These are phyloP conservation scores for Sceliomorpha sp. DNA, from an alignment of 2,888 invertebrate species.

Conservation along the genomic window DNA sequence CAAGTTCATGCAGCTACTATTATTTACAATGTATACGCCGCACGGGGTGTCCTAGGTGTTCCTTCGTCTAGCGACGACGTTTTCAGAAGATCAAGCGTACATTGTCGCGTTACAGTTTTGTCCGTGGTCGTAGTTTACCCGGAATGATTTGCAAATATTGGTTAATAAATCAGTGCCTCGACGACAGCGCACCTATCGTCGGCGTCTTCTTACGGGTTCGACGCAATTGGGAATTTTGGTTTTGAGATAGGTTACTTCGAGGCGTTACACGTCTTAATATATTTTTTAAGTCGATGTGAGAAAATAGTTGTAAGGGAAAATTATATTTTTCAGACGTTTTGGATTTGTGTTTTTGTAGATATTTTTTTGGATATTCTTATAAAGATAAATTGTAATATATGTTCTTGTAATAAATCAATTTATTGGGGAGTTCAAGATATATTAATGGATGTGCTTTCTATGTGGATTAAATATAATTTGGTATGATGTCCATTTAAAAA, in stretches of 20 bases:
- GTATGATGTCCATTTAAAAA: too few relatives aligned
- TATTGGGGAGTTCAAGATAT: too few relatives aligned
- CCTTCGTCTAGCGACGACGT: slow-evolving; percentile 55
- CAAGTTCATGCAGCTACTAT: slow-evolving; percentile 75
- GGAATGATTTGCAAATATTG: slow-evolving; percentile 75
- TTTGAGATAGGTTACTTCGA: slow-evolving; percentile 42
- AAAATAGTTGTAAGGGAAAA: too few relatives aligned
- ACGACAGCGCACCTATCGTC: slow-evolving; percentile 28
- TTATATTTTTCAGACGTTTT: too few relatives aligned
- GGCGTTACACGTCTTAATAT: slow-evolving; percentile 14
- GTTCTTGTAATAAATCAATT: too few relatives aligned
- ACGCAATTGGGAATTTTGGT: slow-evolving; percentile 44
- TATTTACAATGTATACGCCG: slow-evolving; percentile 66
- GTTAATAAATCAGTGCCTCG: slow-evolving; percentile 73
- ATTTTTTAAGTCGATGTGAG: too few relatives aligned
- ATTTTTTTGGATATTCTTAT: too few relatives aligned
- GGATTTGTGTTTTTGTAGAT: too few relatives aligned
- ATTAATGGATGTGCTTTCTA: too few relatives aligned
- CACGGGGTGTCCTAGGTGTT: slow-evolving; percentile 59
- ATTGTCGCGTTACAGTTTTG: slow-evolving; percentile 71
- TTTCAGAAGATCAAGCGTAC: slow-evolving; percentile 67
- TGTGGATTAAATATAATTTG: too few relatives aligned
- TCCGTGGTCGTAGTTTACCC: slow-evolving; percentile 60
- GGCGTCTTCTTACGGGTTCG: slow-evolving; percentile 14
- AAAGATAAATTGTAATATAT: too few relatives aligned